Conservation (phyloP, 1,140 invertebrate genomes). For the Plectrocnemia conspersa region DNA sequence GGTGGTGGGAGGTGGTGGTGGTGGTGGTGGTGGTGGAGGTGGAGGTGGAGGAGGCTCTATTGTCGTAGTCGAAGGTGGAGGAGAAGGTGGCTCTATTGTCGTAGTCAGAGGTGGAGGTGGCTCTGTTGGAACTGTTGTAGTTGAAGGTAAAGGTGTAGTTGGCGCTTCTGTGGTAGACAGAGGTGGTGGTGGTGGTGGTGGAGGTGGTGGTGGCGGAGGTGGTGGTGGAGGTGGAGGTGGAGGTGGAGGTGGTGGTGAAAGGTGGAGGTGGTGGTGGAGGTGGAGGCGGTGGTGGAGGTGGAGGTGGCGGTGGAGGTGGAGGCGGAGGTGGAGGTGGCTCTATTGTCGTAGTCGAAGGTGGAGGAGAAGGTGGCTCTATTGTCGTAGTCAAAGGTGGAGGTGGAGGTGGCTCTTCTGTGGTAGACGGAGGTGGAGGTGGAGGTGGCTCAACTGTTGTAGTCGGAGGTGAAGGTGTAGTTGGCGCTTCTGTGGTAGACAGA, state of each 20-base stretch:
- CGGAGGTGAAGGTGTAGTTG: neutral
- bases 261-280: neutral
- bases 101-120: no score
- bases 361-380: constrained; percentile 32
- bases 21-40: neutral
- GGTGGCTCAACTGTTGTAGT: neutral
- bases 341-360: no score
- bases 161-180: neutral
- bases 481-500: no score
- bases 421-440: neutral
- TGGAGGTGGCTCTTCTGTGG: neutral
- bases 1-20: neutral
- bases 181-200: neutral
- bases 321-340: neutral
- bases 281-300: neutral
- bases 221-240: constrained; percentile 3
- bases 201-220: neutral
- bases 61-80: no score
- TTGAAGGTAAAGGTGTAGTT: neutral
- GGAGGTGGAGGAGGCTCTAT: neutral
- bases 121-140: neutral
- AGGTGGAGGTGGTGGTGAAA: neutral
- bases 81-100: constrained; percentile 13
- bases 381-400: constrained; percentile 17
- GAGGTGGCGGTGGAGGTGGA: constrained; percentile 10